phyloP scores from a whole-genome alignment of 2,113 vertebrate species.

The Crotalus viridis region DNA sequence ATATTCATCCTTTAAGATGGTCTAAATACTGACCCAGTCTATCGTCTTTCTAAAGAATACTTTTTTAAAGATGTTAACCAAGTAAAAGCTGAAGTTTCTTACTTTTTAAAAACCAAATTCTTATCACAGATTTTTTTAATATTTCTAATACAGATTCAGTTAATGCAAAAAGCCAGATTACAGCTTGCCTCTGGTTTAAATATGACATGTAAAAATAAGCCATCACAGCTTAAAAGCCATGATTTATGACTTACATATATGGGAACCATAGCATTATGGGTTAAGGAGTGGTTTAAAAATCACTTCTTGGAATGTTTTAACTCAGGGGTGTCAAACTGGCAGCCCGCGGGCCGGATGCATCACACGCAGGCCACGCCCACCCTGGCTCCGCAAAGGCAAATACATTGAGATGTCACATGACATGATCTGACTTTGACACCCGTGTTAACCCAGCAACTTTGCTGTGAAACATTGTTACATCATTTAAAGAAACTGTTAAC shows the following conservation, averaged over 20 bases:
- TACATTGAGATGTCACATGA: no score
- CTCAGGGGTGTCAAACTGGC: neutral
- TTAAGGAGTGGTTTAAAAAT: neutral
- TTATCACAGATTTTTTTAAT: neutral
- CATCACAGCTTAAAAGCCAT: neutral
- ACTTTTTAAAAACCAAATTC: neutral
- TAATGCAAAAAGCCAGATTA: neutral
- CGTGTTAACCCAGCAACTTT: neutral
- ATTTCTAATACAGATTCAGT: neutral
- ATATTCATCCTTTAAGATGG: neutral
- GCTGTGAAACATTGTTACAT: neutral
- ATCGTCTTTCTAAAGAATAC: neutral
- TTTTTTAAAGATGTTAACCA: neutral
- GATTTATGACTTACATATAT: neutral
- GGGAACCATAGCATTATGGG: neutral
- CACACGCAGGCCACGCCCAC: no score
- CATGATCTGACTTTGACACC: no score
- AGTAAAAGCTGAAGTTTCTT: neutral
- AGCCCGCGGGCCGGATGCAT: no score
- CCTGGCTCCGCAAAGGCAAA: no score
- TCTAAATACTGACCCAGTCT: neutral
- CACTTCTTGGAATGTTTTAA: neutral
- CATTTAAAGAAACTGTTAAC: neutral
- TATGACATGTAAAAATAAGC: neutral
- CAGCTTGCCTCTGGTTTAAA: neutral